Conservation (phyloP, 2,113 vertebrate genomes). For the Origma solitaria region DNA sequence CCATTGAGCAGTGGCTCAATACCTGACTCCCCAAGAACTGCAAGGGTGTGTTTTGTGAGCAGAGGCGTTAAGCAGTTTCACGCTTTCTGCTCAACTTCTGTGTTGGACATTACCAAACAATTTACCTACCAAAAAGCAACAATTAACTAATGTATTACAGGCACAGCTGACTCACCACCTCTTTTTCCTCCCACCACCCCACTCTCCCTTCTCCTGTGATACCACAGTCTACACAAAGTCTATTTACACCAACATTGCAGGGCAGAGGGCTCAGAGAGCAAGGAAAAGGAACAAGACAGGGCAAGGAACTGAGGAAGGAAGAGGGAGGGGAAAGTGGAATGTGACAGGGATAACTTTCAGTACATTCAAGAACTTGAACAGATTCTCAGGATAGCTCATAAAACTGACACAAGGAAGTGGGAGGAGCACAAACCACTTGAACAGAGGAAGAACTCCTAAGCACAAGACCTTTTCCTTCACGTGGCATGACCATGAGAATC, state of each 20-base stretch:
- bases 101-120: background rate
- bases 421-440: background rate
- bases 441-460: background rate
- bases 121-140: background rate
- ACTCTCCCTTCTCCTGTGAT: background rate
- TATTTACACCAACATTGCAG: too few relatives aligned
- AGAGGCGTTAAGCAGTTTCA: background rate
- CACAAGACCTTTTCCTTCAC: background rate
- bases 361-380: background rate
- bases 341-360: rapidly evolving
- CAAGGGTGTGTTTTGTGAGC: background rate
- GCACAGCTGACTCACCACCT: background rate
- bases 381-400: background rate
- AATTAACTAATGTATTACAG: background rate
- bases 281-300: background rate
- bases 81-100: background rate
- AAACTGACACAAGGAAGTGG: background rate
- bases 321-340: background rate
- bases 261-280: rapidly evolving
- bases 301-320: background rate
- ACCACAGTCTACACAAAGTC: background rate
- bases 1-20: background rate
- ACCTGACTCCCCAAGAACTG: background rate
- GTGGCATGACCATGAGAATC: background rate
- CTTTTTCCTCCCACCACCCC: background rate